A percentile compares a stretch with the other conserved stretches of the same genome.
These are phyloP conservation scores for Engystomops pustulosus DNA, from an alignment of 2,113 vertebrate species.

Conservation along the genomic window DNA sequence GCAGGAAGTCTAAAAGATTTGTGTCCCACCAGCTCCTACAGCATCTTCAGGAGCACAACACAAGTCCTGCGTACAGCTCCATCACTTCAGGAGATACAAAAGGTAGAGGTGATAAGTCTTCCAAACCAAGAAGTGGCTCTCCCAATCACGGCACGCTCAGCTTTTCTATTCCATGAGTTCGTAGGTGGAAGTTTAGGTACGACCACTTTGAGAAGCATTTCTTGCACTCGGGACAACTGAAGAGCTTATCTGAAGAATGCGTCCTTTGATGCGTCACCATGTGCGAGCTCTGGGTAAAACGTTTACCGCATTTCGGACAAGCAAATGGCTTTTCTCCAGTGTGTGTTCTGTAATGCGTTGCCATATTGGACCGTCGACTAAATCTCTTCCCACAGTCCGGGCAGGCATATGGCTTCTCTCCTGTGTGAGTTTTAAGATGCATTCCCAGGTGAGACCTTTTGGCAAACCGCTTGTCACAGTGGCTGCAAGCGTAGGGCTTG, in stretches of 20 bases:
- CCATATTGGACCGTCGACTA: slow-evolving; percentile 4
- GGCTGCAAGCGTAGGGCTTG: slow-evolving; percentile 35
- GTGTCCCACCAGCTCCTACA: not conserved
- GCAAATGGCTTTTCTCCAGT: slow-evolving; percentile 35
- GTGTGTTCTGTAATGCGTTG: slow-evolving; percentile 38
- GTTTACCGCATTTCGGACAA: slow-evolving; percentile 39
- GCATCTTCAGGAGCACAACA: not conserved
- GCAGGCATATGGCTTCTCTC: slow-evolving; percentile 33
- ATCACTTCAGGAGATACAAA: not conserved
- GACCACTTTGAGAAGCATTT: slow-evolving; percentile 36
- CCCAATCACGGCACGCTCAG: slow-evolving; percentile 10
- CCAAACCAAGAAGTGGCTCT: not conserved
- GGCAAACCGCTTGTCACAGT: slow-evolving; percentile 37
- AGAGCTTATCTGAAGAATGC: slow-evolving; percentile 4
- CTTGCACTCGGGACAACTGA: slow-evolving; percentile 26
- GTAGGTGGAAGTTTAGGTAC: slow-evolving; percentile 20
- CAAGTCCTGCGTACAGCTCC: not conserved
- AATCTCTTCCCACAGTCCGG: slow-evolving; percentile 46
- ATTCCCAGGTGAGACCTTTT: slow-evolving; percentile 18
- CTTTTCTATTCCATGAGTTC: slow-evolving; percentile 41
- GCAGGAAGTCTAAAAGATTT: not conserved
- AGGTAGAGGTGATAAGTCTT: not conserved
- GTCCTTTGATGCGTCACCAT: slow-evolving; percentile 40
- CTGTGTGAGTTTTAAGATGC: slow-evolving; percentile 38
- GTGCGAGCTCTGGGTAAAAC: slow-evolving; percentile 37